Conservation (phyloP, 1,140 invertebrate species). For the Tetragnatha versicolor region DNA sequence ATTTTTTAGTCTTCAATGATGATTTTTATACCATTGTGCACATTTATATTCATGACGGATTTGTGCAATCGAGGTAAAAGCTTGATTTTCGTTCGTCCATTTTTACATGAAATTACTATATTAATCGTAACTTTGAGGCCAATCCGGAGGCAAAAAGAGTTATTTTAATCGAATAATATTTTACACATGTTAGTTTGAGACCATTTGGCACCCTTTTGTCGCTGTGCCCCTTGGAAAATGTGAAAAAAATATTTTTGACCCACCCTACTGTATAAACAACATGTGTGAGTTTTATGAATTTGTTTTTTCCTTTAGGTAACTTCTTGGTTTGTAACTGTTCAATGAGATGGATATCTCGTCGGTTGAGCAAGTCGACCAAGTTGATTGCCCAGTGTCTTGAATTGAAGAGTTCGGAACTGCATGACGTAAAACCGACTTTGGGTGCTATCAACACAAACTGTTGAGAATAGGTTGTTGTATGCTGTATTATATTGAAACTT, state of each 20-base stretch:
- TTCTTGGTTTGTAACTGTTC: constrained; percentile 31
- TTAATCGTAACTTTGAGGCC: too few species aligned
- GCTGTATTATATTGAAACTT: background rate
- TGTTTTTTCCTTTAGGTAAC: constrained; percentile 13
- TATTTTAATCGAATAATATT: too few species aligned
- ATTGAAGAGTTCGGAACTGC: background rate
- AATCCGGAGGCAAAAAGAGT: too few species aligned
- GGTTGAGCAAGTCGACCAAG: background rate
- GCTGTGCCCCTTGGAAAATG: background rate
- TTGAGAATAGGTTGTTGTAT: background rate
- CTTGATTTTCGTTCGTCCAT: too few species aligned
- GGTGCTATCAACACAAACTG: background rate
- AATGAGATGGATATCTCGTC: constrained; percentile 2
- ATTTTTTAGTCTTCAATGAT: too few species aligned
- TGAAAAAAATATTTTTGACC: background rate
- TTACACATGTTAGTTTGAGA: too few species aligned
- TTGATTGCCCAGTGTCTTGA: background rate
- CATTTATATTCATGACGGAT: too few species aligned
- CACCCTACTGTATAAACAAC: background rate
- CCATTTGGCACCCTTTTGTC: background rate
- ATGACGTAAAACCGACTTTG: constrained; percentile 5
- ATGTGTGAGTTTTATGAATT: background rate
- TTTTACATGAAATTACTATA: too few species aligned
- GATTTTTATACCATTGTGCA: too few species aligned
- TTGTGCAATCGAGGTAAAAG: too few species aligned